Evolutionary conservation across 2,888 invertebrate species (phyloP).

Genomic region (Plagodis pulveraria): DNA sequence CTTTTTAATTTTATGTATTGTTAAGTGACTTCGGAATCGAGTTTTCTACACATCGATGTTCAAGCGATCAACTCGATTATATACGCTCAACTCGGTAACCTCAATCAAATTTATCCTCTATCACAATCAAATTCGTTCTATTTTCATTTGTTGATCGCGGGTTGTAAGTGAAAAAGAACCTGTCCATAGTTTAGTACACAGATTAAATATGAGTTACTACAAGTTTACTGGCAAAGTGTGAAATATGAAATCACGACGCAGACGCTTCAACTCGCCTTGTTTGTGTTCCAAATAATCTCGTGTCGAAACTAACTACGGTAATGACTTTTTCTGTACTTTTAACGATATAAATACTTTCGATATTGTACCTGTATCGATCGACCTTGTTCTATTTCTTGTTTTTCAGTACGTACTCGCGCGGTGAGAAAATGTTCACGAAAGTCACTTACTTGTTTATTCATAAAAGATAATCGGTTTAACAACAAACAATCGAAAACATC

Average conservation of each 20-base stretch:
- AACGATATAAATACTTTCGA: constrained; percentile 58
- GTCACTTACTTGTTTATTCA: constrained; percentile 46
- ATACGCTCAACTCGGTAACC: constrained; percentile 6
- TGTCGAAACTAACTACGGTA: constrained; percentile 68
- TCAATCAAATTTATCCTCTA: constrained; percentile 47
- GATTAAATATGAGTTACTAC: neutral
- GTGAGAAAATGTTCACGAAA: constrained; percentile 44
- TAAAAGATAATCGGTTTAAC: constrained; percentile 46
- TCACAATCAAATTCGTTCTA: constrained; percentile 30
- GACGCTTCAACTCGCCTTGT: constrained; percentile 76
- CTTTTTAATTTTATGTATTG: constrained; percentile 72
- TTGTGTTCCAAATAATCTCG: constrained; percentile 81
- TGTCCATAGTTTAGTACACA: constrained; percentile 47
- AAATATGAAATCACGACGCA: constrained; percentile 85
- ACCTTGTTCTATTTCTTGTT: constrained; percentile 64
- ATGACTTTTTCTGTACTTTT: constrained; percentile 60
- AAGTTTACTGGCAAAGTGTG: constrained; percentile 74
- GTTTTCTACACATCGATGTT: constrained; percentile 45
- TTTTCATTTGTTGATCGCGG: constrained; percentile 35
- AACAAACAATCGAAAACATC: constrained; percentile 61
- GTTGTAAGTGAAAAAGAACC: constrained; percentile 68
- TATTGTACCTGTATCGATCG: constrained; percentile 59
- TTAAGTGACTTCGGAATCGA: constrained; percentile 38
- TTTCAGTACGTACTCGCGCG: constrained; percentile 33
- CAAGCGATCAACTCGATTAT: constrained; percentile 30